Percentiles rank a stretch among this genome's conserved stretches.
These are phyloP conservation scores for Oreochromis grahami DNA, from an alignment of 2,797 vertebrate genomes.

Conservation along the genomic window DNA sequence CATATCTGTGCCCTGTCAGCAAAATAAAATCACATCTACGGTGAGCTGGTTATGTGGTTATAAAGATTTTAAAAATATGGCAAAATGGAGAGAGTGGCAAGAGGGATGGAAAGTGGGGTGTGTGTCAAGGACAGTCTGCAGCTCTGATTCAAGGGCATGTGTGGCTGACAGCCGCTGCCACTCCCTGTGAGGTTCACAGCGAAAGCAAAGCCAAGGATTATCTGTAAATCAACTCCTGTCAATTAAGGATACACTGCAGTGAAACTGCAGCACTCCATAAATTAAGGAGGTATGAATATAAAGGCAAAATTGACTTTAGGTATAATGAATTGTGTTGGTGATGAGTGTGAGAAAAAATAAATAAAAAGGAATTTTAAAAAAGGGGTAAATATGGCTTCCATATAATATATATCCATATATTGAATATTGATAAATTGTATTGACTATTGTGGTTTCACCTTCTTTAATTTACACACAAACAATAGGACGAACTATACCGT, in stretches of 20 bases:
- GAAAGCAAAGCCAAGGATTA: constrained; percentile 47
- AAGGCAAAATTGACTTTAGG: constrained; percentile 12
- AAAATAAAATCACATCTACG: constrained; percentile 39
- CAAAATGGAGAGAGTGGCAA: not conserved
- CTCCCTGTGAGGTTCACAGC: constrained; percentile 27
- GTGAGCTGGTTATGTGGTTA: not conserved
- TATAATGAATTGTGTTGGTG: not conserved
- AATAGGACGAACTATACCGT: not conserved
- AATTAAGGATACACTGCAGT: constrained; percentile 15
- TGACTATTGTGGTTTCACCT: not conserved
- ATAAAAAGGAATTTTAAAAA: not conserved
- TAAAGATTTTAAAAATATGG: constrained; percentile 23
- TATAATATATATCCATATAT: not conserved
- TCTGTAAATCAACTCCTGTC: constrained; percentile 54
- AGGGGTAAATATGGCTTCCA: not conserved
- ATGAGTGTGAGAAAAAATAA: not conserved
- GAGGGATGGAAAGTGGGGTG: not conserved
- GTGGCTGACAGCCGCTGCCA: constrained; percentile 31
- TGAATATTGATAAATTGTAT: not conserved
- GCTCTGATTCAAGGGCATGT: constrained; percentile 68
- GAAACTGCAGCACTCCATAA: constrained; percentile 20
- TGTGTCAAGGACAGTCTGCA: constrained; percentile 66
- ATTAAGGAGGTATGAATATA: constrained; percentile 20
- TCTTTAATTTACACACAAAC: not conserved
- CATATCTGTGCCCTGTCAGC: constrained; percentile 59